Base-by-base conservation (phyloP, 30 jellyfish, hydroid and myxozoan genomes). In the Aurelia sp. region DNA sequence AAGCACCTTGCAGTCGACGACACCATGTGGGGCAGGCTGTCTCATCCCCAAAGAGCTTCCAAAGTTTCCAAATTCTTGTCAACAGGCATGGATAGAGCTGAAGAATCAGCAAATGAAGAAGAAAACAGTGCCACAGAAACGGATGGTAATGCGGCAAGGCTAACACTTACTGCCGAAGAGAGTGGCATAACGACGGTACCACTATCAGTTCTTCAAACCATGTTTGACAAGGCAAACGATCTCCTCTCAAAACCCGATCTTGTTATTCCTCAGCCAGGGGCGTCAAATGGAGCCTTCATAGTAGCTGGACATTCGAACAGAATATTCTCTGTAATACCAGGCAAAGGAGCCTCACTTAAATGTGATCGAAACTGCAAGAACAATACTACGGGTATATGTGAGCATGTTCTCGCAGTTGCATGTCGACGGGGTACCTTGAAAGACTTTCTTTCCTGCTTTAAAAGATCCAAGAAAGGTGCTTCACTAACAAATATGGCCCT, bases 351-450 rank as follows among this genome's bases (percentile, higher is more conserved):
- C 5, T 66, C 77, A 8, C 41, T 66, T 15, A 66, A 66, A 30
- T 66, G 77, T 30, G 77, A 66, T 33, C 77, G 48, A 6, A 66
- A 16, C 21, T 66, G 77, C 77, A 66, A 66, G 33, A 33, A 66
- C 77, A 24, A 30, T 33, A 33, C 44, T 30, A 66, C 77, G 11
- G 77, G 77, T 15, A 66, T n/a, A 8, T 66, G 77, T 15, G 77
- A 66, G n/a, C 77, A 66, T 33, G 22, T 33, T 18, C 24, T 66
- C 33, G 77, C 77, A 21, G 77, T 66, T 66, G 77, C 77, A 66
- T 24, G 53, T 66, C 48, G 53, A 66, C 48, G 77, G 22, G 53
- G 53, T 15, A 66, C 57, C 9, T 33, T 66, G 44, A 66, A 30
- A 6, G 20, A 66, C 47, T 66, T 66, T 66, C 24, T 66, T 33